phyloP scores from a whole-genome alignment of 1,140 invertebrate genomes.

The Euglossa dilemma region DNA sequence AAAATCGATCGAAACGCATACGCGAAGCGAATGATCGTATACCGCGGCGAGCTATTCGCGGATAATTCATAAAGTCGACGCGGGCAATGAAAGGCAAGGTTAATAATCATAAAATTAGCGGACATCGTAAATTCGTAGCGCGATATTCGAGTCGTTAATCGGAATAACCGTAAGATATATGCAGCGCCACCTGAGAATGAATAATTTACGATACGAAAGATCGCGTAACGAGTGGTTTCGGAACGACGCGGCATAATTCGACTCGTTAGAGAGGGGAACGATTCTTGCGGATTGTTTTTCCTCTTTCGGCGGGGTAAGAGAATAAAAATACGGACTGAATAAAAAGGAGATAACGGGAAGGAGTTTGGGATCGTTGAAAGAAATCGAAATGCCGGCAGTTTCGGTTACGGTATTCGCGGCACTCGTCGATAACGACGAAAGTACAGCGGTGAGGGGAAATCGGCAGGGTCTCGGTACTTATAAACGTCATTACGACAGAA shows the following conservation, averaged over 20 bases:
- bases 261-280: not conserved
- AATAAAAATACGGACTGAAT: not conserved
- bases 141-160: conserved; percentile 5
- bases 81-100: not conserved
- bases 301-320: too few relatives aligned
- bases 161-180: conserved; percentile 3
- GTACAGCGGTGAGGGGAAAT: conserved; percentile 37
- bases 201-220: not conserved
- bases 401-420: not conserved
- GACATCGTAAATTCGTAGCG: conserved; percentile 3
- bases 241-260: not conserved
- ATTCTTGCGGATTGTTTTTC: not conserved
- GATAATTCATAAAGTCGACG: too few relatives aligned
- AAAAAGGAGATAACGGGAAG: not conserved
- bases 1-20: not conserved
- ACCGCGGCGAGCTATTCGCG: not conserved
- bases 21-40: too few relatives aligned
- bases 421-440: conserved; percentile 44
- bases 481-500: conserved; percentile 72
- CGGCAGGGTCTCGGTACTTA: conserved; percentile 38
- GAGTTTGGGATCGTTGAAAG: not conserved
- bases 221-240: not conserved
- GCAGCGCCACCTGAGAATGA: conserved; percentile 12
- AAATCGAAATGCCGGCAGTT: not conserved
- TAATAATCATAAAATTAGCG: conserved; percentile 17